Conservation (phyloP, 2,797 vertebrate species). For the Parauchenoglanis ngamensis region DNA sequence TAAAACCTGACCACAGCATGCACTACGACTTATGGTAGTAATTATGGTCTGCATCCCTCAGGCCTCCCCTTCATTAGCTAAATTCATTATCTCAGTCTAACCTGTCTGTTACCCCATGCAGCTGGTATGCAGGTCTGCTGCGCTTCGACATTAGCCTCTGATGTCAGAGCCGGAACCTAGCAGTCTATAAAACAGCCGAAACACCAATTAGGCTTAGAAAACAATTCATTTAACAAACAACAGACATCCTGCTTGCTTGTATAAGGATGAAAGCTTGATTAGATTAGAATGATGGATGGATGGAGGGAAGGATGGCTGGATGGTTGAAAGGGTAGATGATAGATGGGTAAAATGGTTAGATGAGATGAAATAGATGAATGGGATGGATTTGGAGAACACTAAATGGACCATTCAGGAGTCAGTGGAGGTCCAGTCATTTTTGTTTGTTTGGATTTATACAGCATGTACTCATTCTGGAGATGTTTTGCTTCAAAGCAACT, state of each 20-base stretch:
- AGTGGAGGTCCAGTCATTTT: not conserved
- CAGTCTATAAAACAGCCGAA: constrained; percentile 43
- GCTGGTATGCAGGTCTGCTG: constrained; percentile 40
- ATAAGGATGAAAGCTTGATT: constrained; percentile 44
- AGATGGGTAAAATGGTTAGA: not conserved
- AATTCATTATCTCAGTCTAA: constrained; percentile 39
- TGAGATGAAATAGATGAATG: not conserved
- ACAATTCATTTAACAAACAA: constrained; percentile 40
- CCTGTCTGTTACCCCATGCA: constrained; percentile 42
- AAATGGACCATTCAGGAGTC: not conserved
- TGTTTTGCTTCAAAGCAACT: not conserved
- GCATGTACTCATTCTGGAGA: not conserved
- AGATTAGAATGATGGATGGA: constrained; percentile 31
- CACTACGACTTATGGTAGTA: constrained; percentile 40
- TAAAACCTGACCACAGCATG: not conserved
- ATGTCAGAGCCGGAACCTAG: constrained; percentile 45
- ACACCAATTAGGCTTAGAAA: constrained; percentile 43
- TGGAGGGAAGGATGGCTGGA: not conserved
- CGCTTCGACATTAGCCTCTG: constrained; percentile 9
- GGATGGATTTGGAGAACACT: not conserved
- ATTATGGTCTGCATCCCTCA: constrained; percentile 55
- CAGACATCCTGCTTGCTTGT: constrained; percentile 47
- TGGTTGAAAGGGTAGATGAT: constrained; percentile 7
- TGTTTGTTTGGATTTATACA: not conserved
- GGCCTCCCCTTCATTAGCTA: constrained; percentile 53